These are phyloP conservation scores for Diabrotica balteata DNA, from an alignment of 2,888 invertebrate genomes.

Conservation along the genomic window DNA sequence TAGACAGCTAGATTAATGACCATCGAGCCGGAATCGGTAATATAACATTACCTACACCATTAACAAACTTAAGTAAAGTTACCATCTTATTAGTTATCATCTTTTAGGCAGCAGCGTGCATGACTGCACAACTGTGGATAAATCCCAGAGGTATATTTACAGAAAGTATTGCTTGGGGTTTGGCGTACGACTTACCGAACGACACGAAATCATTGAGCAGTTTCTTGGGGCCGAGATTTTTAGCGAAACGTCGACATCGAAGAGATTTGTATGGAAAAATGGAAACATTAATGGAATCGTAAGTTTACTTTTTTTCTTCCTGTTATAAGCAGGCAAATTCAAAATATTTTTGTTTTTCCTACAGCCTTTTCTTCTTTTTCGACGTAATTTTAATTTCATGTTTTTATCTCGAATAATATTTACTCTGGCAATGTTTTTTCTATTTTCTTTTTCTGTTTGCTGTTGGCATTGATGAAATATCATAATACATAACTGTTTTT, in stretches of 20 bases:
- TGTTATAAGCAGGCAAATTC: too few species aligned
- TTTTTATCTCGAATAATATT: too few species aligned
- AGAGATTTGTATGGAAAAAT: slow-evolving; percentile 45
- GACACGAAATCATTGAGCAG: slow-evolving; percentile 57
- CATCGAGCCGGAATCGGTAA: neutral
- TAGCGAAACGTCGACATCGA: slow-evolving; percentile 40
- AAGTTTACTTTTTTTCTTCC: slow-evolving; percentile 16
- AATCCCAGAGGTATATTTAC: slow-evolving; percentile 65
- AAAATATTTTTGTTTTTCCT: too few species aligned
- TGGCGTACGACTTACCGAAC: slow-evolving; percentile 79
- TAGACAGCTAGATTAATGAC: too few species aligned
- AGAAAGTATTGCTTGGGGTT: slow-evolving; percentile 75
- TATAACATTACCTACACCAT: neutral
- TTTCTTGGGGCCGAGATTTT: slow-evolving; percentile 31
- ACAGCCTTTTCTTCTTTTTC: too few species aligned
- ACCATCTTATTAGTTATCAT: too few species aligned
- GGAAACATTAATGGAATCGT: slow-evolving; percentile 45
- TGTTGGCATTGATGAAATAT: too few species aligned
- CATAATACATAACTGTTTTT: too few species aligned
- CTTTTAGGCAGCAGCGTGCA: slow-evolving; percentile 65
- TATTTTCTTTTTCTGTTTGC: too few species aligned
- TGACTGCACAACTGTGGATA: slow-evolving; percentile 64
- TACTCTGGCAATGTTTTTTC: too few species aligned
- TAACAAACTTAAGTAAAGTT: neutral
- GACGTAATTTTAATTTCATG: too few species aligned